Percentiles rank a stretch among this genome's conserved stretches.
These are phyloP conservation scores for Azorinus chamasolen DNA, from an alignment of 2,888 invertebrate species.

Conservation along the genomic window DNA sequence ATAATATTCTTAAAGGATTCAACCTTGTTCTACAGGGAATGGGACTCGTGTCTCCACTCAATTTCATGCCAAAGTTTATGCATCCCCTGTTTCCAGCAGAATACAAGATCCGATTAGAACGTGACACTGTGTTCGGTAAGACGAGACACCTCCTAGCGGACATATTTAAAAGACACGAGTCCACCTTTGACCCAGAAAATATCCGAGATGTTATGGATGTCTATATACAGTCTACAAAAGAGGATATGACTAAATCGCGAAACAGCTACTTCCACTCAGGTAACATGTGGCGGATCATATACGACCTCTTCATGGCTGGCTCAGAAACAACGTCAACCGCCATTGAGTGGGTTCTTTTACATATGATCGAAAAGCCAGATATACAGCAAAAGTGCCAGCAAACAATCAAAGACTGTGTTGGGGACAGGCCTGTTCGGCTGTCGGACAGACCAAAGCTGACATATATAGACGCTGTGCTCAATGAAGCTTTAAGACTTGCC, in stretches of 20 bases:
- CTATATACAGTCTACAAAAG: constrained; percentile 13
- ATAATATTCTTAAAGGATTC: constrained; percentile 3
- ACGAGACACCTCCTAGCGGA: constrained; percentile 2
- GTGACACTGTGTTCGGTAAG: background rate
- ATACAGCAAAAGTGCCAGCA: constrained; percentile 15
- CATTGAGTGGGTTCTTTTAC: constrained; percentile 16
- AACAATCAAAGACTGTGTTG: background rate
- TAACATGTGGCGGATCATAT: constrained; percentile 18
- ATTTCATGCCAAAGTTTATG: constrained; percentile 23
- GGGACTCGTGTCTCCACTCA: constrained; percentile 9
- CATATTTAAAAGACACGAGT: constrained; percentile 14
- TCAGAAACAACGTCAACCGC: constrained; percentile 10
- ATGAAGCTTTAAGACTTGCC: constrained; percentile 11
- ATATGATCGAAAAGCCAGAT: constrained; percentile 23
- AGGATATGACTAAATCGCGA: constrained; percentile 9
- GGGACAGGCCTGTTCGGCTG: constrained; percentile 4
- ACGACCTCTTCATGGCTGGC: constrained; percentile 28
- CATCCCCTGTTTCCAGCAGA: constrained; percentile 21
- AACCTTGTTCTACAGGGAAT: constrained; percentile 13
- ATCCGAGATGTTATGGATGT: constrained; percentile 22
- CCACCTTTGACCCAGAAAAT: constrained; percentile 2
- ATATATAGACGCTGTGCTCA: constrained; percentile 14
- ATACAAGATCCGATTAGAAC: constrained; percentile 6
- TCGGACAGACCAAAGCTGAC: constrained; percentile 8
- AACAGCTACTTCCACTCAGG: constrained; percentile 2